Percentiles rank a stretch among this genome's conserved stretches.
Conservation (phyloP, 2,797 vertebrate species). For the Pseudochirops corinnae region DNA sequence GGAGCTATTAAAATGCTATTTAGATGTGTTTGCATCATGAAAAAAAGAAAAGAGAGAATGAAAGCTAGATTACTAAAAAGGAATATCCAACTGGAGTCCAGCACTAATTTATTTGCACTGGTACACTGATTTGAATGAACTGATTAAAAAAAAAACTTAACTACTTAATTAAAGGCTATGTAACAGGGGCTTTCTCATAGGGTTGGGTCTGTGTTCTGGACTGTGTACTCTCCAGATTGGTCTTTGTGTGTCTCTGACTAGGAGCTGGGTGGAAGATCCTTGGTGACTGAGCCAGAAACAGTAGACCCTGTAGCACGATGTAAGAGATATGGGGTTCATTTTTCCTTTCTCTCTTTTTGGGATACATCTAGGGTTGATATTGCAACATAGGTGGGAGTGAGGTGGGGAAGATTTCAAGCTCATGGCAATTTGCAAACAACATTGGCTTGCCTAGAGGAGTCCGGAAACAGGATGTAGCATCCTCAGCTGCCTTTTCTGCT, state of each 20-base stretch:
- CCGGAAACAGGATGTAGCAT: not conserved
- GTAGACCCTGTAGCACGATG: not conserved
- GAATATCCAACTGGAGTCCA: conserved; percentile 18
- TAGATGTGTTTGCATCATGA: not conserved
- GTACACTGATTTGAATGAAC: not conserved
- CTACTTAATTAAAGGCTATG: not conserved
- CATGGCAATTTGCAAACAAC: not conserved
- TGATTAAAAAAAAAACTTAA: not conserved
- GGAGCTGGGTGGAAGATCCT: not conserved
- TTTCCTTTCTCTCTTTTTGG: not conserved
- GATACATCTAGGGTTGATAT: not conserved
- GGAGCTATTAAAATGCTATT: not conserved
- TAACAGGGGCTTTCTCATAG: not conserved
- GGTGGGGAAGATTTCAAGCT: not conserved
- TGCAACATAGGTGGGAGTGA: not conserved
- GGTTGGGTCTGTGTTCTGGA: not conserved
- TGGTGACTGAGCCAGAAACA: not conserved
- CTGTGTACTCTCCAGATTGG: not conserved
- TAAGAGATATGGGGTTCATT: not conserved
- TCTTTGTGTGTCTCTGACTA: not conserved
- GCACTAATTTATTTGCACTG: not conserved
- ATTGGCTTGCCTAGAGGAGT: not conserved
- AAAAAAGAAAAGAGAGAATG: not conserved
- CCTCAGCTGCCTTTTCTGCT: not conserved
- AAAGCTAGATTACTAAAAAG: not conserved